A percentile compares a stretch with the other conserved stretches of the same genome.
Conservation (phyloP, 2,797 vertebrate genomes). For the Squalus acanthias region DNA sequence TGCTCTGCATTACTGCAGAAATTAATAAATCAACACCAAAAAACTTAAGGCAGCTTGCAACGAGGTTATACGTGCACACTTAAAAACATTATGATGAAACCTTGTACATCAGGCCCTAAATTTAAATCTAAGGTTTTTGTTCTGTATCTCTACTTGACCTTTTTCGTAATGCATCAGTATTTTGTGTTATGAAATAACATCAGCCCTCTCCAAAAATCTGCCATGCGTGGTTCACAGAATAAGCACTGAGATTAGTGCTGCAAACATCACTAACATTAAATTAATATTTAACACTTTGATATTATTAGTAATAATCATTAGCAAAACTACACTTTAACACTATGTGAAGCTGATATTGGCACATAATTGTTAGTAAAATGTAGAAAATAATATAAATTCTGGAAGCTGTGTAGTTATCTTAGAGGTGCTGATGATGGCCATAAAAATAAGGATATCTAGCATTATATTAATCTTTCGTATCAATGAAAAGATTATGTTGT, state of each 20-base stretch:
- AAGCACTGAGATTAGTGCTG: not conserved
- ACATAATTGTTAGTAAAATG: not conserved
- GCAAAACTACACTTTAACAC: not conserved
- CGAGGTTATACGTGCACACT: too few relatives aligned
- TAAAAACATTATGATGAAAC: too few relatives aligned
- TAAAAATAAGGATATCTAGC: not conserved
- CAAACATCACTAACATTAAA: not conserved
- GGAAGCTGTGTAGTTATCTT: not conserved
- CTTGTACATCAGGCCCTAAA: too few relatives aligned
- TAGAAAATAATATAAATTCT: not conserved
- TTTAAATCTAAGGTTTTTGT: too few relatives aligned
- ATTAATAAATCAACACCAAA: too few relatives aligned
- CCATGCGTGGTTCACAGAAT: not conserved
- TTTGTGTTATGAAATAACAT: not conserved
- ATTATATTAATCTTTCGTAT: not conserved
- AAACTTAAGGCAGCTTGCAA: too few relatives aligned
- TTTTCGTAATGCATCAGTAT: not conserved
- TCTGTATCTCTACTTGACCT: not conserved
- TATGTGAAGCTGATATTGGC: not conserved
- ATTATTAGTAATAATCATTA: not conserved
- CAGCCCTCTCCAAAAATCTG: not conserved
- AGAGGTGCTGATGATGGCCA: not conserved
- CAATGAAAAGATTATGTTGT: not conserved
- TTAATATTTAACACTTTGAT: not conserved
- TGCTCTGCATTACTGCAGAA: too few relatives aligned